Evolutionary conservation across 2,797 vertebrate genomes (phyloP).

Genomic region (Acipenser ruthenus): DNA sequence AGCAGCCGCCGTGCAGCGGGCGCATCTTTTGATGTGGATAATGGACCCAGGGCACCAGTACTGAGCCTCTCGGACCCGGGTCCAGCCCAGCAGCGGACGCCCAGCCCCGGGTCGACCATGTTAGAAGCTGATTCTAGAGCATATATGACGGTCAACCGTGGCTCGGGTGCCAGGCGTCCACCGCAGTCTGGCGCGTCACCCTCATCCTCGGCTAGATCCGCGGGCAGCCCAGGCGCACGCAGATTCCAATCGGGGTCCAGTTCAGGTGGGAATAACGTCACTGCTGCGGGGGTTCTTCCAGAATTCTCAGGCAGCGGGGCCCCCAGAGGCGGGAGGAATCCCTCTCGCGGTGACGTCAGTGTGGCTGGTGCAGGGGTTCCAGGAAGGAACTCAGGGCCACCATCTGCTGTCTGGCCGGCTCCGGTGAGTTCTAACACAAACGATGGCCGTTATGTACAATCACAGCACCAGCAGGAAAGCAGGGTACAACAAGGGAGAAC

Average conservation of each 20-base stretch:
- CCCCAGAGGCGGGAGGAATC: slow-evolving; percentile 34
- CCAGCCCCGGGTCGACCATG: background rate
- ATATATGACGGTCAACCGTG: slow-evolving; percentile 26
- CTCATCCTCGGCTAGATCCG: background rate
- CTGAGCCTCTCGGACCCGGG: background rate
- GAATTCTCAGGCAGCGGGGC: slow-evolving; percentile 54
- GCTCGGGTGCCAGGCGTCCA: slow-evolving; percentile 16
- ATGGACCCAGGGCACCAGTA: background rate
- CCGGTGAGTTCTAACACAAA: slow-evolving; percentile 3
- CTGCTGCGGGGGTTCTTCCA: slow-evolving; percentile 14
- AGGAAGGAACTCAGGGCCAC: background rate
- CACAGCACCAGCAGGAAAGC: background rate
- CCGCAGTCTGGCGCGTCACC: background rate
- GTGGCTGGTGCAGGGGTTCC: background rate
- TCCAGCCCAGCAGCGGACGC: background rate
- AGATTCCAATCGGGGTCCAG: slow-evolving; percentile 14
- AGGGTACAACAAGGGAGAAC: background rate
- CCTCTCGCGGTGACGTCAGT: slow-evolving; percentile 18
- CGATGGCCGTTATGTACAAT: no score
- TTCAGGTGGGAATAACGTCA: slow-evolving; percentile 15
- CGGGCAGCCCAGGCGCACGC: slow-evolving; percentile 24
- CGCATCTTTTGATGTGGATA: background rate
- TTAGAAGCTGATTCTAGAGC: slow-evolving; percentile 30
- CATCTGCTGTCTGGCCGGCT: slow-evolving; percentile 9
- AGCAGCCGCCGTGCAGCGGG: slow-evolving; percentile 18